phyloP scores from a whole-genome alignment of 2,113 vertebrate species.

The Daphoenositta chrysoptera region DNA sequence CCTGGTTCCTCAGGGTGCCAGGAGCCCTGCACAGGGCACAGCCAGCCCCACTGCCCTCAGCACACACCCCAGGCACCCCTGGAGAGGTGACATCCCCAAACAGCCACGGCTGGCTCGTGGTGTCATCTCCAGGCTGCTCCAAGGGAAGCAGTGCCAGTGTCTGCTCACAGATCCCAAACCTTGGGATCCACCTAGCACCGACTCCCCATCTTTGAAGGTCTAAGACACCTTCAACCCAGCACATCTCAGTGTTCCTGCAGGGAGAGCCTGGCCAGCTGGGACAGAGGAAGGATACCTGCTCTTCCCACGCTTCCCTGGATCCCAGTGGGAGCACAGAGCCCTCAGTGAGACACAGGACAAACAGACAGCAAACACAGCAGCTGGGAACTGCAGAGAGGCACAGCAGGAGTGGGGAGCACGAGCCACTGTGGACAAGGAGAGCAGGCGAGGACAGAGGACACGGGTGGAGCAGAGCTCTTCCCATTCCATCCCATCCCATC shows the following conservation, averaged over 20 bases:
- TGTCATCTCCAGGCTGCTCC: fast-evolving
- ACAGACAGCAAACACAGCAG: background rate
- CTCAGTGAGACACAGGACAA: background rate
- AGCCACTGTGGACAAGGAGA: background rate
- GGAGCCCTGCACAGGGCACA: background rate
- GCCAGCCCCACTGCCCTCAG: background rate
- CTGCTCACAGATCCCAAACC: background rate
- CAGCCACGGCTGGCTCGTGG: fast-evolving
- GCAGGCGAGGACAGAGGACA: background rate
- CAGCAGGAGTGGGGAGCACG: background rate
- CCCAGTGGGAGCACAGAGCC: background rate
- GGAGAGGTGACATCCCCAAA: fast-evolving
- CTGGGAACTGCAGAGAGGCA: background rate
- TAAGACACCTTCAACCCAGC: background rate
- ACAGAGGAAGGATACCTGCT: background rate
- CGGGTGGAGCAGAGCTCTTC: background rate
- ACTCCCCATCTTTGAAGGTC: background rate
- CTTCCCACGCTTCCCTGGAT: fast-evolving
- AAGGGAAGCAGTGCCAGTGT: fast-evolving
- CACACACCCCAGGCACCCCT: background rate
- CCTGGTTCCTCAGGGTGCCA: fast-evolving
- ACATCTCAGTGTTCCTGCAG: background rate
- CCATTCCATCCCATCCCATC: background rate
- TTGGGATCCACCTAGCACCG: background rate
- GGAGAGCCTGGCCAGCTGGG: background rate